Evolutionary conservation across 2,113 vertebrate species (phyloP).

Genomic region (Heterotilapia buettikoferi): DNA sequence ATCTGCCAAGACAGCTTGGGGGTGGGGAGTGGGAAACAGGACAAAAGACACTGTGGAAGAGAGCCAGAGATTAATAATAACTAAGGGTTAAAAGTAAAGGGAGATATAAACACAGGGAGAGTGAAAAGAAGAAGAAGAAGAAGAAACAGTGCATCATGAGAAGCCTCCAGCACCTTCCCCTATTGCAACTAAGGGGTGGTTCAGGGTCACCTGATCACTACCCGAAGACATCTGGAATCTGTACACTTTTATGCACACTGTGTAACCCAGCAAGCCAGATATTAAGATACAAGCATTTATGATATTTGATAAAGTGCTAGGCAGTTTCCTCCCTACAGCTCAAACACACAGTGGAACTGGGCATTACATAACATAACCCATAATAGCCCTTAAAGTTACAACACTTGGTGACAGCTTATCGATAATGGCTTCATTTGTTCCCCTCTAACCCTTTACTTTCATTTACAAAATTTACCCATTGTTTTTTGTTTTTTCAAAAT

Average conservation of each 20-base stretch:
- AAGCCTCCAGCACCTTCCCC: neutral
- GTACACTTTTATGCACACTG: neutral
- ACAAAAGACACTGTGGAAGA: neutral
- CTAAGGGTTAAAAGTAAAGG: neutral
- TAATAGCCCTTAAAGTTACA: neutral
- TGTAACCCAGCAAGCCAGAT: neutral
- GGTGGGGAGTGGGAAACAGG: neutral
- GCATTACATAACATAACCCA: neutral
- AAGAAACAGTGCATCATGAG: neutral
- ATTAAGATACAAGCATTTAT: neutral
- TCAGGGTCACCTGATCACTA: neutral
- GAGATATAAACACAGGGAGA: neutral
- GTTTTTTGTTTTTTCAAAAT: neutral
- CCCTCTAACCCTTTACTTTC: neutral
- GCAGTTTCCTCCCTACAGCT: neutral
- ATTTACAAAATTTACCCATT: neutral
- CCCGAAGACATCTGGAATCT: neutral
- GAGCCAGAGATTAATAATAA: neutral
- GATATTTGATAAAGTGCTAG: neutral
- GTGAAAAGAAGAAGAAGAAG: neutral
- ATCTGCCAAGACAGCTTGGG: neutral
- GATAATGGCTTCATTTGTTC: neutral
- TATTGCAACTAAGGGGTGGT: neutral
- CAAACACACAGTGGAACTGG: neutral
- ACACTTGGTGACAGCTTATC: neutral